Evolutionary conservation across 2,888 invertebrate genomes (phyloP).

Genomic region (Eugnorisma glareosa): DNA sequence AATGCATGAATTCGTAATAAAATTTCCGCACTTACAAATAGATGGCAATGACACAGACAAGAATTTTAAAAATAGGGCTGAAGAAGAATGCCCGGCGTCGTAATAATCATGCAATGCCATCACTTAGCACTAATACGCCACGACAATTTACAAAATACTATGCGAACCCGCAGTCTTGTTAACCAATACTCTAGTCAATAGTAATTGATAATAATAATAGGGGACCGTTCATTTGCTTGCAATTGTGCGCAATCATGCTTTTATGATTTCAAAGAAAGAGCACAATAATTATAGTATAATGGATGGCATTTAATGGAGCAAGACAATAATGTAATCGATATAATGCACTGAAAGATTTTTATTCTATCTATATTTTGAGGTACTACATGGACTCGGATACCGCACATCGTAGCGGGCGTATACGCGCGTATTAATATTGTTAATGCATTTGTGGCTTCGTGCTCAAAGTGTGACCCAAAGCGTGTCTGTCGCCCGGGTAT

Average conservation of each 20-base stretch:
- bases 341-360: too few relatives aligned
- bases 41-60: not conserved
- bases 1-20: constrained; percentile 29
- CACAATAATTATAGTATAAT: not conserved
- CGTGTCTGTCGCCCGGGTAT: constrained; percentile 5
- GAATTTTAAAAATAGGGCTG: not conserved
- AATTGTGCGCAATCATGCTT: not conserved
- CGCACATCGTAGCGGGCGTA: not conserved
- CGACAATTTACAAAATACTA: constrained; percentile 5
- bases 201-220: not conserved
- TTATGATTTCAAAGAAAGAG: not conserved
- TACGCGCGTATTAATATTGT: not conserved
- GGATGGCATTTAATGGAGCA: not conserved
- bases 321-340: not conserved
- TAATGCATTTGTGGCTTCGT: not conserved
- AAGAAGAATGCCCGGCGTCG: not conserved
- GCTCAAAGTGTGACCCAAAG: constrained; percentile 15
- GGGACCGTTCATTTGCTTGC: not conserved
- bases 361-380: not conserved
- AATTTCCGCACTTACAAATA: not conserved
- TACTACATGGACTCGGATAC: not conserved
- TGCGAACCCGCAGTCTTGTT: not conserved
- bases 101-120: not conserved
- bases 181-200: constrained; percentile 3
- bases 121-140: not conserved